Base-by-base conservation (phyloP, 2,113 vertebrate genomes). In the Tympanuchus pallidicinctus region DNA sequence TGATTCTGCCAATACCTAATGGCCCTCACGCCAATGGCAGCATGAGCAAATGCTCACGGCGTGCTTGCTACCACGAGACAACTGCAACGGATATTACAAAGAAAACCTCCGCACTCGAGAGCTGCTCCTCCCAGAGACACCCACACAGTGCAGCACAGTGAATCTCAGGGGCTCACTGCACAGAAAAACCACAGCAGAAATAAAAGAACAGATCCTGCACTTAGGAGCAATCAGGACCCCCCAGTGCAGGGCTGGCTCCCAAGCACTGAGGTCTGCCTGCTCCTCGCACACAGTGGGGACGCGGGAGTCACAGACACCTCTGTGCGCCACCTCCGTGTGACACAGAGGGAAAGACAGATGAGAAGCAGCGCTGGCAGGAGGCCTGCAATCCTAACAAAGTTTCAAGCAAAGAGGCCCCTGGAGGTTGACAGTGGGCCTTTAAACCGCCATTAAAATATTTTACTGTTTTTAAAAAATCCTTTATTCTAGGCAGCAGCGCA, bases 381-480 rank as follows among this genome's bases (percentile, higher is more conserved):
- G 42, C 56, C 82, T 63, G 45, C 45, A 47, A 72, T 79, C 50
- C 71, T 84, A 79, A 57, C 83, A 69, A 94, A 88, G 67, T 57
- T 86, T 94, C 78, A 74, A 86, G 54, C 67, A 96, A 88, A 96
- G 60, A 96, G 89, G 77, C 91, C 90, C 82, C 86, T 40, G 45
- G 87, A 94, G 84, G 60, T 9, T 88, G 88, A 64, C 15, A 78
- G 86, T 47, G 48, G 65, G 86, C 92, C 92, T 96, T 96, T 85
- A 96, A 95, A 95, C 72, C 80, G 64, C 59, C 90, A 94, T 96
- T 95, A 96, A 93, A 95, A 90, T 92, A 96, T 86, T 97, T 96
- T 95, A 96, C 61, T 92, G 87, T 88, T 93, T 90, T 77, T 89
- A 84, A 85, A 95, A 93, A 78, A 88, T 72, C 95, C 71, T 96